Evolutionary conservation across 1,140 invertebrate genomes (phyloP).

Genomic region (Colletes latitarsis): DNA sequence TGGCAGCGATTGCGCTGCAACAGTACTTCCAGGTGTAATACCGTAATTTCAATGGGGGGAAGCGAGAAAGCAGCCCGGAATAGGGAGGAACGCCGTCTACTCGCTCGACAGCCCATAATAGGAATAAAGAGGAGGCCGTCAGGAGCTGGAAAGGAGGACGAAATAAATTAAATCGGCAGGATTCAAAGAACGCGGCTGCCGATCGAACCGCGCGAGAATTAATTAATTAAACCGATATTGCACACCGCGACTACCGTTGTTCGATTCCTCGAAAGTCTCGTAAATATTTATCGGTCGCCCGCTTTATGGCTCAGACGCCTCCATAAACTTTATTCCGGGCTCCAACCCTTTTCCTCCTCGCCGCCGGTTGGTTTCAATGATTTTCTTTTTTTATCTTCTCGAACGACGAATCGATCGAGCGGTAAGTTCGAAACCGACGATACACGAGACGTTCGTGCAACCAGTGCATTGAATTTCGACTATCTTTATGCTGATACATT

Average conservation of each 20-base stretch:
- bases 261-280: constrained; percentile 50
- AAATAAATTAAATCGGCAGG: constrained; percentile 47
- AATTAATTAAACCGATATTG: constrained; percentile 66
- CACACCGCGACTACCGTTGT: constrained; percentile 10
- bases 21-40: background rate
- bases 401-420: background rate
- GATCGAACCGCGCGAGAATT: constrained; percentile 55
- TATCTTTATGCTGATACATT: too few species aligned
- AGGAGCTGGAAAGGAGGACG: background rate
- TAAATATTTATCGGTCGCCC: constrained; percentile 50
- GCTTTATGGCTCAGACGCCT: constrained; percentile 27
- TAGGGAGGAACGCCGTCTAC: background rate
- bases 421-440: constrained; percentile 8
- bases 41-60: constrained; percentile 3
- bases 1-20: background rate
- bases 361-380: background rate
- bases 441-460: too few species aligned
- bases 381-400: constrained; percentile 24
- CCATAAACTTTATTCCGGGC: constrained; percentile 18
- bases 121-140: background rate
- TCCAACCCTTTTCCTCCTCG: constrained; percentile 20
- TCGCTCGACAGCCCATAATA: background rate
- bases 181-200: constrained; percentile 48
- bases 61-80: background rate
- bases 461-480: too few species aligned